phyloP scores from a whole-genome alignment of 1,140 invertebrate genomes.

The Tetragnatha versicolor region DNA sequence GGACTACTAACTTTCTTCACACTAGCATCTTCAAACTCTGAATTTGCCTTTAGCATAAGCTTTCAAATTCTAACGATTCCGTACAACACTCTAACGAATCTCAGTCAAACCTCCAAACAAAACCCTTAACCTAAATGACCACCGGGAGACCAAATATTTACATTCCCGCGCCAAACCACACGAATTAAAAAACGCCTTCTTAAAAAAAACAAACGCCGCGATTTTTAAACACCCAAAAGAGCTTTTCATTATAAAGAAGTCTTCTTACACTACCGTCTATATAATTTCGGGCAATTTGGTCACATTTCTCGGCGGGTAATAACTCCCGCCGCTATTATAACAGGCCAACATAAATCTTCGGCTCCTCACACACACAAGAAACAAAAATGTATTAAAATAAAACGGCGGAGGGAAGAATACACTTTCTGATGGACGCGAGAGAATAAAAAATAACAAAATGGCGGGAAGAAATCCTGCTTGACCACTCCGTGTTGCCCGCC shows the following conservation, averaged over 20 bases:
- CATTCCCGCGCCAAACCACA: too few species aligned
- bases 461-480: neutral
- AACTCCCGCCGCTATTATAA: conserved; percentile 39
- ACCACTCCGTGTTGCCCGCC: too few species aligned
- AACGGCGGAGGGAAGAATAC: conserved; percentile 5
- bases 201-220: conserved; percentile 19
- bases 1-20: too few species aligned
- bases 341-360: conserved; percentile 45
- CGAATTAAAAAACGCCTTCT: conserved; percentile 40
- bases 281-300: conserved; percentile 50
- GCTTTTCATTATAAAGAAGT: conserved; percentile 52
- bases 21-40: too few species aligned
- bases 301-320: conserved; percentile 48
- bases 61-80: too few species aligned
- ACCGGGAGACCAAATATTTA: too few species aligned
- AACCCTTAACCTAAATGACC: too few species aligned
- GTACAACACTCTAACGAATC: too few species aligned
- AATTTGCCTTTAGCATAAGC: too few species aligned
- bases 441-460: neutral
- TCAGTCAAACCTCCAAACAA: too few species aligned
- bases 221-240: conserved; percentile 28
- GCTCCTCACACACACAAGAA: conserved; percentile 5
- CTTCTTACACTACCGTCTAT: conserved; percentile 40
- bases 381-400: conserved; percentile 52
- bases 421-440: neutral